Base-by-base conservation (phyloP, 2,888 invertebrate species). In the Synanthedon andrenaeformis region DNA sequence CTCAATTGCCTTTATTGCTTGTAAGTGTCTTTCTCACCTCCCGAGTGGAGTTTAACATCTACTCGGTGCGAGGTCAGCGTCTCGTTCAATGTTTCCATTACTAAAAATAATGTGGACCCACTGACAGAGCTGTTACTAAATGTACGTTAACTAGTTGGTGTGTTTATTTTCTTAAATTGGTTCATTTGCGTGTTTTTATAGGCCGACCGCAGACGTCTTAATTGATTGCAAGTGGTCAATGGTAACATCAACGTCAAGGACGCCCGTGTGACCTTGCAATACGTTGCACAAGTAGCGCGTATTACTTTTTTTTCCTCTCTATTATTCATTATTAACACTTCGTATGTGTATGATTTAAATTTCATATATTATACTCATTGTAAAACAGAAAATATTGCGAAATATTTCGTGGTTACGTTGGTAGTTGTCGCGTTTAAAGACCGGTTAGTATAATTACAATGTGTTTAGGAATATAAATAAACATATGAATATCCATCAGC, bases 401-500 rank as follows among this genome's bases (percentile, higher is more conserved):
- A 35, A 35, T 35, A 35, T 35, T 35, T 35, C 35, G 35, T 35
- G 35, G 35, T 8, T 45, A 45, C 6, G 45, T 45, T 13, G 45
- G 45, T 45, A 14, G 45, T 45, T 14, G 14, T 14, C 14, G n/a
- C 8, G 45, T 45, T 45, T 45, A 45, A 45, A 13, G 14, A 45
- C 14, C 45, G n/a, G n/a, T 45, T 45, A 14, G 14, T 14, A 13
- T 45, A 45, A 45, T 45, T 45, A 45, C 45, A 45, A 45, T 45
- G 45, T 41, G 10, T 12, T 12, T 41, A 51, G n/a, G 42, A 53
- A 51, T 51, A 50, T 61, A 63, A 60, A 60, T 63, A 58, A 45
- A 45, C 35, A 35, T 62, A 60, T 62, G 64, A 63, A 62, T 64
- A 65, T 59, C 62, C 62, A 61, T 57, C 59, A 56, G 56, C 61